Conservation (phyloP, 2,888 invertebrate genomes). For the Eupithecia vulgata region DNA sequence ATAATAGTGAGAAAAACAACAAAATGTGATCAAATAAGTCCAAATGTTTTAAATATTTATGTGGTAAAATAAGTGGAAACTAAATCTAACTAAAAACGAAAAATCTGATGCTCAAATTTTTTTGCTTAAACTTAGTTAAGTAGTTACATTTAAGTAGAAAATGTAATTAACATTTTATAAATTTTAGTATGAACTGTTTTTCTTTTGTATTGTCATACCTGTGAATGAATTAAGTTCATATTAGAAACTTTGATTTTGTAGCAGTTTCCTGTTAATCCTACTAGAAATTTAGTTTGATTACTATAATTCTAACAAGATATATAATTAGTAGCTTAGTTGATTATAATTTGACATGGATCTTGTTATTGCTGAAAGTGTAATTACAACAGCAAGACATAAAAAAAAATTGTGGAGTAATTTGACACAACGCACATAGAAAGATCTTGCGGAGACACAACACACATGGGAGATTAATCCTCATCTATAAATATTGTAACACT, state of each 20-base stretch:
- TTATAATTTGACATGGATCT: background rate
- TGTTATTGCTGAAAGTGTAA: background rate
- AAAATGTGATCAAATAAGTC: background rate
- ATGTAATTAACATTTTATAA: slow-evolving; percentile 44
- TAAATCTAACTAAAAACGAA: slow-evolving; percentile 44
- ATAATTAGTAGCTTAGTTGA: background rate
- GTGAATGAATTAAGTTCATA: slow-evolving; percentile 52
- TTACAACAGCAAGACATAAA: slow-evolving; percentile 1
- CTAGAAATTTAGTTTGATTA: slow-evolving; percentile 17
- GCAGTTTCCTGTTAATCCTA: slow-evolving; percentile 13
- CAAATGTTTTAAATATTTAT: slow-evolving; percentile 73
- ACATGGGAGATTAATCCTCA: background rate
- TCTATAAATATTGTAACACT: background rate
- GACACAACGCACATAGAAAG: background rate
- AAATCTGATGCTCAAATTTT: slow-evolving; percentile 79
- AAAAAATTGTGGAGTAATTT: background rate
- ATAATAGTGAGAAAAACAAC: too few species aligned
- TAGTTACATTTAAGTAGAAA: slow-evolving; percentile 57
- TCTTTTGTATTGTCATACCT: slow-evolving; percentile 60
- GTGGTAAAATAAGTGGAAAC: slow-evolving; percentile 72
- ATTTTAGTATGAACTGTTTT: slow-evolving; percentile 50
- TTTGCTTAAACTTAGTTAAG: slow-evolving; percentile 62
- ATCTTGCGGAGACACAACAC: background rate
- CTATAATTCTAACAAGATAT: slow-evolving; percentile 6
- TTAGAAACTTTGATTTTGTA: slow-evolving; percentile 28